phyloP scores from a whole-genome alignment of 2,888 invertebrate genomes.

The Lasioglossum lativentre region DNA sequence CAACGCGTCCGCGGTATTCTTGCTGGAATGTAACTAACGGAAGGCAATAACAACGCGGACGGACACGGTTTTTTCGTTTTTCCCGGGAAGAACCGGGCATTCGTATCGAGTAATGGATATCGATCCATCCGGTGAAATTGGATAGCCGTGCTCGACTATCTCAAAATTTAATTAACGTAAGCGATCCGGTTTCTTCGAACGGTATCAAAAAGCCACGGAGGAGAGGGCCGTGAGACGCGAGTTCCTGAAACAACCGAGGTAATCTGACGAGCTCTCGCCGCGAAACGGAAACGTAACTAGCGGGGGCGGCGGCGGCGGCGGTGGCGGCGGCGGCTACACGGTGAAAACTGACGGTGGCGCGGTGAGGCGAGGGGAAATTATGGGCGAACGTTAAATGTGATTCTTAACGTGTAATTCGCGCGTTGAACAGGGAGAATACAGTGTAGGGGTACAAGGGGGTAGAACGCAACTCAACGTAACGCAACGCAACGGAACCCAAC shows the following conservation, averaged over 20 bases:
- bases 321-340: not conserved
- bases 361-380: not conserved
- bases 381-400: conserved; percentile 8
- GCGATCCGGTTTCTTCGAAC: conserved; percentile 1
- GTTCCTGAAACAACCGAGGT: conserved; percentile 1
- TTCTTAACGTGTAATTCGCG: conserved; percentile 42
- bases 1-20: conserved; percentile 1
- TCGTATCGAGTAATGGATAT: conserved; percentile 6
- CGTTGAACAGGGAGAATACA: not conserved
- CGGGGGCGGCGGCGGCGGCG: too few relatives aligned
- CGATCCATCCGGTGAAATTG: conserved; percentile 6
- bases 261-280: not conserved
- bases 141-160: not conserved
- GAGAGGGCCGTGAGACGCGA: not conserved
- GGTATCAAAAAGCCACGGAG: conserved; percentile 2
- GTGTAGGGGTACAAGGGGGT: not conserved
- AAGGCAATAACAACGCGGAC: not conserved
- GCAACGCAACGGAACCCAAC: too few relatives aligned
- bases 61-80: not conserved
- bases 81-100: not conserved
- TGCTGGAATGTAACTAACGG: not conserved
- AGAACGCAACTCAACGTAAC: not conserved
- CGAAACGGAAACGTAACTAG: not conserved
- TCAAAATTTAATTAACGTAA: conserved; percentile 30
- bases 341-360: not conserved